phyloP scores from a whole-genome alignment of 1,140 invertebrate species.

The Eupristina koningsbergeri region DNA sequence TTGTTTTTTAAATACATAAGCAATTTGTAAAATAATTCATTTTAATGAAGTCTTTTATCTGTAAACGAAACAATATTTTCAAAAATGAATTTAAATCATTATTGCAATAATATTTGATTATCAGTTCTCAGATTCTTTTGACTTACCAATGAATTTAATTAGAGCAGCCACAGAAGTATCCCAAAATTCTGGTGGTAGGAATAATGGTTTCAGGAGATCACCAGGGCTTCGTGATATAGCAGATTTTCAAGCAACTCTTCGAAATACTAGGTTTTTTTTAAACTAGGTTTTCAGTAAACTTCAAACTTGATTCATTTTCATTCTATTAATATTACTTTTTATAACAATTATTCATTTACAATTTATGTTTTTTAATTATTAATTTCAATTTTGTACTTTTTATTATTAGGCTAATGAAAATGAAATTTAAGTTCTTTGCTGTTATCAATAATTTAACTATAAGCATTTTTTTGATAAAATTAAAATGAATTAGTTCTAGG shows the following conservation, averaged over 20 bases:
- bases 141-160: conserved; percentile 36
- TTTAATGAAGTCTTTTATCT: neutral
- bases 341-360: neutral
- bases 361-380: neutral
- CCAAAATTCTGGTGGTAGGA: conserved; percentile 14
- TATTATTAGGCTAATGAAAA: conserved; percentile 9
- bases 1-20: too few relatives aligned
- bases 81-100: neutral
- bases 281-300: conserved; percentile 45
- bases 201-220: conserved; percentile 43
- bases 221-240: conserved; percentile 29
- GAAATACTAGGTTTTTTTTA: conserved; percentile 48
- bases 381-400: neutral
- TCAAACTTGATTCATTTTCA: conserved; percentile 39
- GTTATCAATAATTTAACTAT: neutral
- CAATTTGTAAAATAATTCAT: too few relatives aligned
- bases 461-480: neutral
- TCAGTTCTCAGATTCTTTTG: conserved; percentile 45
- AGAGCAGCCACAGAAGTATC: conserved; percentile 33
- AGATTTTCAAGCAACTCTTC: conserved; percentile 27
- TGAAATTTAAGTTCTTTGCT: conserved; percentile 10
- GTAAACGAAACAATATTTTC: neutral
- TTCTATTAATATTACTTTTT: neutral
- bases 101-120: neutral
- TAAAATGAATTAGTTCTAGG: conserved; percentile 48